Percentiles rank a stretch among this genome's conserved stretches.
These are phyloP conservation scores for Nephrotoma appendiculata DNA, from an alignment of 2,888 invertebrate species.

Conservation along the genomic window DNA sequence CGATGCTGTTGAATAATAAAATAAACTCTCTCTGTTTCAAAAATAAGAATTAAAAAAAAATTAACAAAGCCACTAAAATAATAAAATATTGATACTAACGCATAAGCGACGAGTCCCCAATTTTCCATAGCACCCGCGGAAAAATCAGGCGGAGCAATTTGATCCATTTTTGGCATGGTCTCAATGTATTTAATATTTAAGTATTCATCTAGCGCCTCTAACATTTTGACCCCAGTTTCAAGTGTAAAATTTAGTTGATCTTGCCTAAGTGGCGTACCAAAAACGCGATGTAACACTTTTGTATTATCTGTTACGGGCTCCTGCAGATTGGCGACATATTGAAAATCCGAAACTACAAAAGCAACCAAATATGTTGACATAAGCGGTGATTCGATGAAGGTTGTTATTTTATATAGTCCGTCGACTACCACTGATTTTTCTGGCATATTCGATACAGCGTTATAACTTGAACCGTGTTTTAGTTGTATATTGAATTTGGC, in stretches of 20 bases:
- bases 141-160: slow-evolving; percentile 77
- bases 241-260: slow-evolving; percentile 49
- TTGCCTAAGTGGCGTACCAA: slow-evolving; percentile 22
- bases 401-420: slow-evolving; percentile 16
- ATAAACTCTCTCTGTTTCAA: neutral
- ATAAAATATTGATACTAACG: neutral
- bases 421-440: neutral
- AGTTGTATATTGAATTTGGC: slow-evolving; percentile 37
- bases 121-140: slow-evolving; percentile 84
- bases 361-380: slow-evolving; percentile 75
- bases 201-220: slow-evolving; percentile 52
- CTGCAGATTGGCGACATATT: slow-evolving; percentile 13
- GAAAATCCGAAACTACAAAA: slow-evolving; percentile 52
- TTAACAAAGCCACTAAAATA: too few species aligned
- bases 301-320: slow-evolving; percentile 8
- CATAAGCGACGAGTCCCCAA: slow-evolving; percentile 69
- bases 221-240: slow-evolving; percentile 52
- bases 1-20: neutral
- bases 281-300: slow-evolving; percentile 20
- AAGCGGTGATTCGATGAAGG: slow-evolving; percentile 33
- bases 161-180: slow-evolving; percentile 56
- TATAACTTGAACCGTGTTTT: slow-evolving; percentile 20
- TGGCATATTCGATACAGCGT: slow-evolving; percentile 36
- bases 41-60: too few species aligned
- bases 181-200: slow-evolving; percentile 60